phyloP scores from a whole-genome alignment of 1,140 invertebrate genomes.

The Zaprionus nigranus region DNA sequence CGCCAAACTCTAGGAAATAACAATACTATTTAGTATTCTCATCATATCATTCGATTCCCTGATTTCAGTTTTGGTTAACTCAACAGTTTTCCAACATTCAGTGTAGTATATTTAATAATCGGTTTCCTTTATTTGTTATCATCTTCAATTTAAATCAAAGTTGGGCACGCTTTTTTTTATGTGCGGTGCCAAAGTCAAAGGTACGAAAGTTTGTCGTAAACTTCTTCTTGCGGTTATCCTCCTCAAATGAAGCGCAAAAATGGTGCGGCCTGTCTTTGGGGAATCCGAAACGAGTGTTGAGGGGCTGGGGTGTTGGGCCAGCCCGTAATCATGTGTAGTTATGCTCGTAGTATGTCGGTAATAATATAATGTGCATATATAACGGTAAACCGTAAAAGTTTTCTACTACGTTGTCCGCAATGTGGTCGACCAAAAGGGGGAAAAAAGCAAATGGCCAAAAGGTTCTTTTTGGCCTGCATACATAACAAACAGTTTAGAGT shows the following conservation, averaged over 20 bases:
- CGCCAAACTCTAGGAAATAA: no score
- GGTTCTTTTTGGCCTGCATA: constrained; percentile 37
- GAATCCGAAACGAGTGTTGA: constrained; percentile 13
- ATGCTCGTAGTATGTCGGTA: constrained; percentile 15
- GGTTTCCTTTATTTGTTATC: no score
- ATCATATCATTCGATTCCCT: no score
- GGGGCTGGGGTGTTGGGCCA: background rate
- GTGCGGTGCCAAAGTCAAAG: background rate
- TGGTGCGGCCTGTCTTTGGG: constrained; percentile 48
- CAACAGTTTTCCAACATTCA: no score
- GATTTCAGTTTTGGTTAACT: no score
- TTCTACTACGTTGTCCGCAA: constrained; percentile 67
- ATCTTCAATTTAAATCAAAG: constrained; percentile 4
- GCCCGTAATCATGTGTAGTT: constrained; percentile 30
- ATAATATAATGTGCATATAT: constrained; percentile 42
- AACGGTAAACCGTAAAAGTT: constrained; percentile 51
- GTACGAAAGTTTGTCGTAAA: constrained; percentile 17
- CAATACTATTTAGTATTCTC: no score
- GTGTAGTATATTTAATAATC: no score
- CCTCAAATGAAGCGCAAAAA: constrained; percentile 70
- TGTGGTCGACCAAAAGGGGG: constrained; percentile 32
- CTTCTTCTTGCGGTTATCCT: constrained; percentile 27
- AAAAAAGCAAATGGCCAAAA: constrained; percentile 17
- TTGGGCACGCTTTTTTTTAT: background rate
- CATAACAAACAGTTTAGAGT: constrained; percentile 25